Base-by-base conservation (phyloP, 2,888 invertebrate species). In the Desoria tigrina region DNA sequence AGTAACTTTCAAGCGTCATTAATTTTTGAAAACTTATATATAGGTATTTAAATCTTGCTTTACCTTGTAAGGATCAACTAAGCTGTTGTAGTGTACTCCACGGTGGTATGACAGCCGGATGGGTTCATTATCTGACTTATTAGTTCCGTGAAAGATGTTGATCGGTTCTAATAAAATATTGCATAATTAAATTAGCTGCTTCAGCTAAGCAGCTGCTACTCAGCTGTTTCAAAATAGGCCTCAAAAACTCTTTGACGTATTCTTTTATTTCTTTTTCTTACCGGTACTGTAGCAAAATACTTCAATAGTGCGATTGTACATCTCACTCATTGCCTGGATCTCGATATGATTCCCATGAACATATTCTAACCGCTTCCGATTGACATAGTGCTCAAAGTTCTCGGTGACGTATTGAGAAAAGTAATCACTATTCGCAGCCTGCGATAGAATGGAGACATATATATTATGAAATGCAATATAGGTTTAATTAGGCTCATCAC, bases 291-390 rank as follows among this genome's bases (percentile, higher is more conserved):
- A 90, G 78, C 89, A 88, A 79, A 90, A 94, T 14, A 94, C 88
- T 81, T 93, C 92, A 65, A 94, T 89, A 1, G 90, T 89, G 66
- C 93, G 84, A 81, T 90, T 92, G 79, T 90, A 93, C 81, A 94
- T 87, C 82, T 94, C 93, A 63, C 90, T 90, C 84, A 94, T 87
- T 24, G 93, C 92, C 80, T 93, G 92, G 79, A 94, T 90, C 81
- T 94, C 94, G 75, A 92, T 86, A 79, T 94, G 92, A 81, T 94
- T 94, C 53, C 94, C 94, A 80, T 93, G 93, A 27, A 89, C 89
- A 78, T 87, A 85, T 77, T 88, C 87, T 76, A 86, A 84, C 24
- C 91, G 84, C 80, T 94, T 94, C 42, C 94, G 84, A 76, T 86
- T 86, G 26, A 94, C 86, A 78, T 94, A 94, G 42, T 86, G 87